These are phyloP conservation scores for Porites australiensis DNA, from an alignment of 64 coral and sea anemone species.

Conservation along the genomic window DNA sequence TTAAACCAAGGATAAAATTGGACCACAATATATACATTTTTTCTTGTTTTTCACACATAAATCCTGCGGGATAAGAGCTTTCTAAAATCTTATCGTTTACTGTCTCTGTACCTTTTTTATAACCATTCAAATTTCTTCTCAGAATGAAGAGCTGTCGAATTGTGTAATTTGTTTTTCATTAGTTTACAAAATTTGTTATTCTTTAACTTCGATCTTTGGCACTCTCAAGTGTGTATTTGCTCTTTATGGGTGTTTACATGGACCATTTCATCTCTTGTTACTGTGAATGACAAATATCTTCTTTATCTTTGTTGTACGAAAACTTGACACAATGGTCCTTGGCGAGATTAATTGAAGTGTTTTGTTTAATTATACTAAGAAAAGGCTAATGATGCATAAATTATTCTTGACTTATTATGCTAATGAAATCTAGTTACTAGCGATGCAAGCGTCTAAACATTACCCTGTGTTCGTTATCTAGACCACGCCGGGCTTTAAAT, in stretches of 20 bases:
- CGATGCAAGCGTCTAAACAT: neutral
- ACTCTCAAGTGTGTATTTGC: neutral
- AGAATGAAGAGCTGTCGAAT: too few relatives aligned
- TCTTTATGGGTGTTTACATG: neutral
- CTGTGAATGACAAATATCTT: neutral
- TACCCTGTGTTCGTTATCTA: neutral
- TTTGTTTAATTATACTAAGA: constrained; percentile 15
- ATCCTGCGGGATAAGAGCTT: too few relatives aligned
- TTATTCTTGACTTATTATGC: constrained; percentile 36
- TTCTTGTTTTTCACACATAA: too few relatives aligned
- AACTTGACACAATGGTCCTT: neutral
- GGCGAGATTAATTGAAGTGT: neutral
- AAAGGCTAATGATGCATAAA: constrained; percentile 16
- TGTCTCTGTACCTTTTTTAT: too few relatives aligned
- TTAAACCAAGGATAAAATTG: too few relatives aligned
- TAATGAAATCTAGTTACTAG: neutral
- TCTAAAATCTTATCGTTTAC: too few relatives aligned
- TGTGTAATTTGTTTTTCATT: neutral
- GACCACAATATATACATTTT: too few relatives aligned
- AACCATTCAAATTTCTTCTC: too few relatives aligned
- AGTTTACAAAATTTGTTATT: too few relatives aligned
- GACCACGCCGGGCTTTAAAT: neutral
- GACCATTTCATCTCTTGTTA: neutral
- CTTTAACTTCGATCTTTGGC: too few relatives aligned
- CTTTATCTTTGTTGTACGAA: neutral